Evolutionary conservation across 2,888 invertebrate genomes (phyloP).

Genomic region (Microctonus aethiopoides): DNA sequence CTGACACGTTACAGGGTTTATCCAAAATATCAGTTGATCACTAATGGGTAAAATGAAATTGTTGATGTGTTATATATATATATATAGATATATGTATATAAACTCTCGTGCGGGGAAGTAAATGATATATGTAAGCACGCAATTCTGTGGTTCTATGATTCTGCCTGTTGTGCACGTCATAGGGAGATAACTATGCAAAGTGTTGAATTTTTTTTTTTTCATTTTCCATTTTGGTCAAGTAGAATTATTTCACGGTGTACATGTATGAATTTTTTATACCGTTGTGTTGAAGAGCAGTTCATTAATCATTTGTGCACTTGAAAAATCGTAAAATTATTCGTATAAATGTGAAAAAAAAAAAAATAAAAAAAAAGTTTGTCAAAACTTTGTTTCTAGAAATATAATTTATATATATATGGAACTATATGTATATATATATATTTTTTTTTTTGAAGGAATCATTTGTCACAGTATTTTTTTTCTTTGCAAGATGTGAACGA

Average conservation of each 20-base stretch:
- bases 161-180: background rate
- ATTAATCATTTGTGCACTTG: slow-evolving; percentile 9
- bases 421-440: background rate
- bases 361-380: background rate
- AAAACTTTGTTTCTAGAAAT: slow-evolving; percentile 2
- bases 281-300: background rate
- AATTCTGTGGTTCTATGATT: slow-evolving; percentile 12
- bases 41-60: slow-evolving; percentile 24
- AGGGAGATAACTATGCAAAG: slow-evolving; percentile 17
- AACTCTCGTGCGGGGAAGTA: too few species aligned
- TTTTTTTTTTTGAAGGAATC: slow-evolving; percentile 22
- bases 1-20: slow-evolving; percentile 40
- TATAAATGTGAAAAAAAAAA: background rate
- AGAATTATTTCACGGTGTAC: background rate
- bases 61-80: slow-evolving; percentile 4
- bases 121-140: background rate
- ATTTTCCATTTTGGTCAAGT: slow-evolving; percentile 4
- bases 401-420: too few species aligned
- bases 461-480: slow-evolving; percentile 33
- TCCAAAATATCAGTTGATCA: slow-evolving; percentile 38
- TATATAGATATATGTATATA: background rate
- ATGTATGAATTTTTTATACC: background rate
- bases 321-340: slow-evolving; percentile 29
- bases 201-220: background rate
- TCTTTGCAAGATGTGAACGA: slow-evolving; percentile 11